These are phyloP conservation scores for Amphimedon queenslandica DNA, from an alignment of 37 sponge, comb jelly and placozoan species.

Conservation along the genomic window DNA sequence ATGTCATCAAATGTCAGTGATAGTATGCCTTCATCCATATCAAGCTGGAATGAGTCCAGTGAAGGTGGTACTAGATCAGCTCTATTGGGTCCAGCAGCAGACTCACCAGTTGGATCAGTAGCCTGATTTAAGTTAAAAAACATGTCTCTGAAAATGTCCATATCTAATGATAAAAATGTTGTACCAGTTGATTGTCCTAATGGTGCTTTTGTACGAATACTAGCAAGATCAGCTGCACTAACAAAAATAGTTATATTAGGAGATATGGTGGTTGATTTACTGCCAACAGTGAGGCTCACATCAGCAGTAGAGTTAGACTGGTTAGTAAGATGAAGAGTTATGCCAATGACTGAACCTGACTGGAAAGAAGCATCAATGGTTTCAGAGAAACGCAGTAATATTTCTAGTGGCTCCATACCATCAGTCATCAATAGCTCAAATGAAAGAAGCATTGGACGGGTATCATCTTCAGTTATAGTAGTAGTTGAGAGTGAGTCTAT, in stretches of 20 bases:
- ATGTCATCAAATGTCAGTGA: constrained; percentile 69
- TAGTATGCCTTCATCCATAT: constrained; percentile 67
- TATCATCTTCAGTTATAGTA: constrained; percentile 37
- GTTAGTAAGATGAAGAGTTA: constrained; percentile 50
- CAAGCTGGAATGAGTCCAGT: constrained; percentile 50
- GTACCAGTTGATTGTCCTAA: constrained; percentile 40
- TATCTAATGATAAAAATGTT: constrained; percentile 40
- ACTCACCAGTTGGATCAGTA: constrained; percentile 7
- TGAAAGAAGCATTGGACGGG: constrained; percentile 48
- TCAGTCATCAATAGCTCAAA: constrained; percentile 81
- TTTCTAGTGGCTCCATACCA: constrained; percentile 67
- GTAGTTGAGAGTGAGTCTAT: background rate
- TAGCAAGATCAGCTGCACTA: constrained; percentile 38
- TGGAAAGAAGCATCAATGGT: constrained; percentile 40
- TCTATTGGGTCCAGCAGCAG: constrained; percentile 1
- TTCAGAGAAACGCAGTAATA: constrained; percentile 83
- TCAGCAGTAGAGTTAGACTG: constrained; percentile 18
- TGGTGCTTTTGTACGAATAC: constrained; percentile 55
- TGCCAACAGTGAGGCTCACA: constrained; percentile 47
- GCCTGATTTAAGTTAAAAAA: background rate
- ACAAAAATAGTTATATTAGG: constrained; percentile 68
- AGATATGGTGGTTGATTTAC: constrained; percentile 9
- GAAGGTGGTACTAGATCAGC: constrained; percentile 71
- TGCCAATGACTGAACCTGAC: background rate
- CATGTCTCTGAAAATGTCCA: constrained; percentile 22